Conservation (phyloP, 2,888 invertebrate species). For the Siphonodentalium dalli region DNA sequence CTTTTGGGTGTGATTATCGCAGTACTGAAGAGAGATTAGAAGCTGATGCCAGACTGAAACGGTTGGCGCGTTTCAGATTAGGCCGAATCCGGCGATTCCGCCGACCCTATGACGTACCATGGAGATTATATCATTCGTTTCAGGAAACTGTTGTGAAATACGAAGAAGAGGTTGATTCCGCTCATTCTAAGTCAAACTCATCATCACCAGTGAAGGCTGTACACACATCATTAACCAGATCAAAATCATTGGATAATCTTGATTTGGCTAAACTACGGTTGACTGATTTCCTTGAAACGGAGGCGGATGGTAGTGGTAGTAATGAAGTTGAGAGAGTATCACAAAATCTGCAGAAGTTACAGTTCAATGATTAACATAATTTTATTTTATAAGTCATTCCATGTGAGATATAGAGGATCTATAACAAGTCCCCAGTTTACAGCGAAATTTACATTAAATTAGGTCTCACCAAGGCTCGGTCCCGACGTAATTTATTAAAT, state of each 20-base stretch:
- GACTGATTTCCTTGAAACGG: constrained; percentile 36
- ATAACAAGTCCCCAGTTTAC: no score
- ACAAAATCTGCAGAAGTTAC: constrained; percentile 45
- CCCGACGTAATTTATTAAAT: no score
- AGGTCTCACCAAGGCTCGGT: no score
- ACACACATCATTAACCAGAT: constrained; percentile 40
- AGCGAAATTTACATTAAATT: no score
- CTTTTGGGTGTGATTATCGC: constrained; percentile 27
- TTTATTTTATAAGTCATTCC: no score
- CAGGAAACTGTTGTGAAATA: constrained; percentile 38
- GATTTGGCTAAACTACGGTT: constrained; percentile 45
- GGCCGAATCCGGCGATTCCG: constrained; percentile 29
- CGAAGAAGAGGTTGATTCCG: constrained; percentile 25
- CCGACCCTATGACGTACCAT: constrained; percentile 56
- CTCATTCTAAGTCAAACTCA: constrained; percentile 45
- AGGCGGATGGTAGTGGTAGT: constrained; percentile 23
- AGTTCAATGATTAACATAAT: constrained; percentile 35
- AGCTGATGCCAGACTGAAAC: constrained; percentile 24
- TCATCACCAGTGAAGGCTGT: constrained; percentile 41
- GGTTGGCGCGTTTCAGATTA: constrained; percentile 31
- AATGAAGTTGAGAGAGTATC: constrained; percentile 52
- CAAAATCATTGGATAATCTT: constrained; percentile 56
- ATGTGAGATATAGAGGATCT: no score
- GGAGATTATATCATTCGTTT: constrained; percentile 44
- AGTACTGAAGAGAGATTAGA: constrained; percentile 30